Evolutionary conservation across 2,113 vertebrate genomes (phyloP), one percentile per base, ranked within the genome.

Genomic region (Pipa parva): DNA sequence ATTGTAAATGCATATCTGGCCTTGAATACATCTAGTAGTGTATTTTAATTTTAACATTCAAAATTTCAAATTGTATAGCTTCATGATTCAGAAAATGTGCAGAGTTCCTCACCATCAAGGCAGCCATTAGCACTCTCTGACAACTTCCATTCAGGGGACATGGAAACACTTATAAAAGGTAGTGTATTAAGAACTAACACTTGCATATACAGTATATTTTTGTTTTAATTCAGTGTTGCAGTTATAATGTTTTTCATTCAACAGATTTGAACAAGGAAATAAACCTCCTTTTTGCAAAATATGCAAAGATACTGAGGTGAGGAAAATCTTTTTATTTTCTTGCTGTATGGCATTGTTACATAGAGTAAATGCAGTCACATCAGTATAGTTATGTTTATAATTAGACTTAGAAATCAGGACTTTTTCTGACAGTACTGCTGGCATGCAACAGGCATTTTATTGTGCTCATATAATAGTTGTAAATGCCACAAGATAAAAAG

Each of bases 301-400:
- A 87, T 63, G 83, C 81, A 72, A 77, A 82, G 42, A 63, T 78
- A 48, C 71, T 89, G 78, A 89, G 86, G 88, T 77, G 87, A 86
- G 84, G 83, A 71, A n/a, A n/a, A n/a, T n/a, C n/a, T n/a, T n/a
- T n/a, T n/a, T n/a, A n/a, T n/a, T n/a, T n/a, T n/a, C n/a, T n/a
- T n/a, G n/a, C n/a, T n/a, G n/a, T n/a, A n/a, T n/a, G n/a, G n/a
- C n/a, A n/a, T n/a, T n/a, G n/a, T n/a, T n/a, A n/a, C n/a, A n/a
- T n/a, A n/a, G n/a, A n/a, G n/a, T n/a, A n/a, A n/a, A n/a, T n/a
- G n/a, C n/a, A n/a, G n/a, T n/a, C n/a, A n/a, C n/a, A n/a, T n/a
- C n/a, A n/a, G n/a, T n/a, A n/a, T n/a, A n/a, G n/a, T n/a, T n/a
- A n/a, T n/a, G n/a, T n/a, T n/a, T n/a, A n/a, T n/a, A n/a, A n/a